Evolutionary conservation across 2,888 invertebrate species (phyloP).

Genomic region (Monopis laevigella): DNA sequence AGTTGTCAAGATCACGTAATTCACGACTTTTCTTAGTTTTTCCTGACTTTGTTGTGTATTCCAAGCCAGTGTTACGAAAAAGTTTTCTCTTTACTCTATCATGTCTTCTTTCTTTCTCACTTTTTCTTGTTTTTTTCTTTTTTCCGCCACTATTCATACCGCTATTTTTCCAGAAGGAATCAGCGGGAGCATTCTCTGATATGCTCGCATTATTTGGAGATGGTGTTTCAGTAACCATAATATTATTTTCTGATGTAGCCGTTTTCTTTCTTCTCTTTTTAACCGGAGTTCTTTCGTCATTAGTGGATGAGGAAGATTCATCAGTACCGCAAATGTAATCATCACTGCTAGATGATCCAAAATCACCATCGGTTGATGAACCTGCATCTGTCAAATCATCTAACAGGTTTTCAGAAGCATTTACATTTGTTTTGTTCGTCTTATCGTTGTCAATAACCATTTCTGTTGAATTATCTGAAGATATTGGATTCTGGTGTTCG

Average conservation of each 20-base stretch:
- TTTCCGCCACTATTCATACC: conserved; percentile 12
- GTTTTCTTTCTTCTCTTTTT: conserved; percentile 15
- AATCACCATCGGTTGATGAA: conserved; percentile 16
- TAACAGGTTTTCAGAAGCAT: conserved; percentile 13
- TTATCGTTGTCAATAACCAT: conserved; percentile 14
- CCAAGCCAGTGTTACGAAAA: conserved; percentile 12
- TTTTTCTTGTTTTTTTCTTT: no score
- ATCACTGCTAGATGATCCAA: conserved; percentile 18
- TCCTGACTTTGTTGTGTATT: conserved; percentile 12
- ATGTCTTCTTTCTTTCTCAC: conserved; percentile 15
- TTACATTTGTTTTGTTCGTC: conserved; percentile 14
- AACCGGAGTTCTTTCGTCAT: conserved; percentile 15
- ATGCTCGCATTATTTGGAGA: no score
- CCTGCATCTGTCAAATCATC: conserved; percentile 14
- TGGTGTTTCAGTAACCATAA: conserved; percentile 11
- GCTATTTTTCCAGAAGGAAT: no score
- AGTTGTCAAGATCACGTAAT: conserved; percentile 13
- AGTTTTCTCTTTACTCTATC: conserved; percentile 15
- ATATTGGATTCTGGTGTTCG: conserved; percentile 12
- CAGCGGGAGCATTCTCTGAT: no score
- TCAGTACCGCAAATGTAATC: conserved; percentile 16
- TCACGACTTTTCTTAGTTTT: conserved; percentile 13
- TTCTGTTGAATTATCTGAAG: no score
- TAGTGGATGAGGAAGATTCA: conserved; percentile 16
- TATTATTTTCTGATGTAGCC: conserved; percentile 14